Conservation (phyloP, 2,113 vertebrate species). For the Albula goreensis region DNA sequence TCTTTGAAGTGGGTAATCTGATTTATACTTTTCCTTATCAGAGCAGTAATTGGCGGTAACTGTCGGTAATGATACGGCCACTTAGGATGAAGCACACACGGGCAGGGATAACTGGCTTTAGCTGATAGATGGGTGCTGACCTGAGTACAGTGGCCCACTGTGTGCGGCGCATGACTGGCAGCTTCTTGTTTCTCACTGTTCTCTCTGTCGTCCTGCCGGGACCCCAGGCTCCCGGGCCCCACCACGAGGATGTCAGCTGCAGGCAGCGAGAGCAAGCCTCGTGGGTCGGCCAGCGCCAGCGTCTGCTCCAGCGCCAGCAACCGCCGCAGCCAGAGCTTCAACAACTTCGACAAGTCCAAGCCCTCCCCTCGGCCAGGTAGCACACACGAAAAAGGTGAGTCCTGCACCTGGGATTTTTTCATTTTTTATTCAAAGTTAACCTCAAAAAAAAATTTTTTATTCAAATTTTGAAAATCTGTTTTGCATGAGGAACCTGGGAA, state of each 20-base stretch:
- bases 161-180: neutral
- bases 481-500: too few species aligned
- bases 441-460: too few species aligned
- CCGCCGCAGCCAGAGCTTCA: conserved; percentile 93
- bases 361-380: conserved; percentile 71
- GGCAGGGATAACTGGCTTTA: neutral
- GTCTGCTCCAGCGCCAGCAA: conserved; percentile 71
- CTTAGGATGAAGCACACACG: neutral
- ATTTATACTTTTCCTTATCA: neutral
- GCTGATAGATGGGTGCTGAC: neutral
- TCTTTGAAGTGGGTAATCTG: neutral
- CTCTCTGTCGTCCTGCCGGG: conserved; percentile 33
- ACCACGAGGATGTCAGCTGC: conserved; percentile 81
- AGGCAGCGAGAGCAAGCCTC: conserved; percentile 82
- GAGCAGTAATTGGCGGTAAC: neutral
- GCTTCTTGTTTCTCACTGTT: neutral
- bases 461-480: too few species aligned
- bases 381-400: conserved; percentile 81
- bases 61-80: neutral
- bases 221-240: conserved; percentile 88
- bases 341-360: conserved; percentile 88
- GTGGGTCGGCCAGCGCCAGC: conserved; percentile 69
- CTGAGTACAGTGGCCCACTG: neutral
- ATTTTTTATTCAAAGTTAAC: too few species aligned
- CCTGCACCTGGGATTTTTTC: neutral